Evolutionary conservation across 1,140 invertebrate species (phyloP).

Genomic region (Drosophila santomea): DNA sequence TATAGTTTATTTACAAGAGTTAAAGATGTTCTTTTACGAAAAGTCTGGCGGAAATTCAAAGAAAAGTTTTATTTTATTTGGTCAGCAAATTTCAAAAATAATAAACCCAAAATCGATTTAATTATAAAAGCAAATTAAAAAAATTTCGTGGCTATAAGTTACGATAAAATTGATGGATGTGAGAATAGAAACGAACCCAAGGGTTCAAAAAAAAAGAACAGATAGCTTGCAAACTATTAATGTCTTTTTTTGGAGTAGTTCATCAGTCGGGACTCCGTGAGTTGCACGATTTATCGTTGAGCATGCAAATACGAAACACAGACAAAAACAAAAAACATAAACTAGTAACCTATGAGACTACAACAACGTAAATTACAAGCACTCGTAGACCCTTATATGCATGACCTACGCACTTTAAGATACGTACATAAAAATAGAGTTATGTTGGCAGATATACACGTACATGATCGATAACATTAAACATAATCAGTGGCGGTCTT

Average conservation of each 20-base stretch:
- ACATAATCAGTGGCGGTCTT: slow-evolving; percentile 60
- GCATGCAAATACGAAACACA: slow-evolving; percentile 46
- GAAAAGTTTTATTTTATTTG: slow-evolving; percentile 23
- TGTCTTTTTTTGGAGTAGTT: slow-evolving; percentile 25
- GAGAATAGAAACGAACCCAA: slow-evolving; percentile 6
- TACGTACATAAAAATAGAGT: slow-evolving; percentile 50
- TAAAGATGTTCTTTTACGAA: slow-evolving; percentile 33
- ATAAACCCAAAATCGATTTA: neutral
- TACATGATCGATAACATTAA: slow-evolving; percentile 64
- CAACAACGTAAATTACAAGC: slow-evolving; percentile 50
- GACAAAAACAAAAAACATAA: slow-evolving; percentile 78
- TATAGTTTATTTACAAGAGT: slow-evolving; percentile 70
- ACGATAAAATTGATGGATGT: slow-evolving; percentile 3
- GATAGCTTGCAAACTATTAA: slow-evolving; percentile 3
- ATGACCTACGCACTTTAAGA: slow-evolving; percentile 13
- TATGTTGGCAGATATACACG: slow-evolving; percentile 54
- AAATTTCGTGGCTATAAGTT: neutral
- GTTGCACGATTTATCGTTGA: slow-evolving; percentile 21
- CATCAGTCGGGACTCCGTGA: slow-evolving; percentile 52
- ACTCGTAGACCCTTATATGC: slow-evolving; percentile 14
- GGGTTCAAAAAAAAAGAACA: neutral
- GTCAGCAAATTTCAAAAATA: neutral
- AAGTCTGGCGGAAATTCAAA: slow-evolving; percentile 34
- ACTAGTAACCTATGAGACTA: slow-evolving; percentile 64
- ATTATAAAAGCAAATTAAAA: too few species aligned